Conservation (phyloP, 2,797 vertebrate species). For the Chaenodraco wilsoni region DNA sequence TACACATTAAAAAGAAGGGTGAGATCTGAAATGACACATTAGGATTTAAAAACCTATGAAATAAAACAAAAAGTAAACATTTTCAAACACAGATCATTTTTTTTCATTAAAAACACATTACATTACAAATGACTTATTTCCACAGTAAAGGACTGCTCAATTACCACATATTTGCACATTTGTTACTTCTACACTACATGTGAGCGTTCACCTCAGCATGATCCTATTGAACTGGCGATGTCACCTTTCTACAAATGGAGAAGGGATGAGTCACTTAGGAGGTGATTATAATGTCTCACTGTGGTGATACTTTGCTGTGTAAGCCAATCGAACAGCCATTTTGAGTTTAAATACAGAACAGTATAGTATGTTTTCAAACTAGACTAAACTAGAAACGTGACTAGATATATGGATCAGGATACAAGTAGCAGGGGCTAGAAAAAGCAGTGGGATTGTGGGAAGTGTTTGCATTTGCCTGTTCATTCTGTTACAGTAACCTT, state of each 20-base stretch:
- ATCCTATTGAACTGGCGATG: neutral
- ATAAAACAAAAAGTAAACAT: neutral
- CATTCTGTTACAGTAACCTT: conserved; percentile 15
- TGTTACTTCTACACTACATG: neutral
- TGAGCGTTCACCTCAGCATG: neutral
- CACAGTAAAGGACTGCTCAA: neutral
- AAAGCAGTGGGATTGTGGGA: neutral
- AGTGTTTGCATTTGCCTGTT: neutral
- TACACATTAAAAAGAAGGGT: neutral
- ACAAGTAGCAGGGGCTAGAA: neutral
- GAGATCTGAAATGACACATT: neutral
- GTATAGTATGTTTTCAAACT: conserved; percentile 1
- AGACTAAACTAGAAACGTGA: neutral
- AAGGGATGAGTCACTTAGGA: neutral
- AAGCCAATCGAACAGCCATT: neutral
- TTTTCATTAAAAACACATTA: no score
- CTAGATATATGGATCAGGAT: neutral
- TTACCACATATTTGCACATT: neutral
- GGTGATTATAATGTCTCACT: neutral
- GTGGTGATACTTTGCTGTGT: neutral
- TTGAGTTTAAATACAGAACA: neutral
- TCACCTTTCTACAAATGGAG: neutral
- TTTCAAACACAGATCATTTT: no score
- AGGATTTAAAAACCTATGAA: neutral
- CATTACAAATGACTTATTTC: no score